phyloP scores from a whole-genome alignment of 2,888 invertebrate genomes.

The Callyntrura sp. region DNA sequence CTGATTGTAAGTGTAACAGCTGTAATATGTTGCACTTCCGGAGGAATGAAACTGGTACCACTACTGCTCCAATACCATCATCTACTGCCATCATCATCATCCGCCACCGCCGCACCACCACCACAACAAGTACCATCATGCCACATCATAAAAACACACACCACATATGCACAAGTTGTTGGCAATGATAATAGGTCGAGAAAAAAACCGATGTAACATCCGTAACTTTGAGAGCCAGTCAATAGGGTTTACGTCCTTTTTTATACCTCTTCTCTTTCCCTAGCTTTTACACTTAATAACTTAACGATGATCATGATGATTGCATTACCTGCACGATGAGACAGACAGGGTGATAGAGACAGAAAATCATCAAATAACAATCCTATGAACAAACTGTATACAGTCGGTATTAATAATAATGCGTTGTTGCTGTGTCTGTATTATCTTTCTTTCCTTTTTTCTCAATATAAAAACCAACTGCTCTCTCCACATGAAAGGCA shows the following conservation, averaged over 20 bases:
- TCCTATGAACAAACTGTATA: not conserved
- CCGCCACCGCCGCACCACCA: not conserved
- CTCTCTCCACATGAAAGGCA: not conserved
- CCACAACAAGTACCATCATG: too few relatives aligned
- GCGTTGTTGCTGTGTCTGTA: not conserved
- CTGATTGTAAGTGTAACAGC: slow-evolving; percentile 75
- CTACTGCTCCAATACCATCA: not conserved
- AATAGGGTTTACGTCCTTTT: slow-evolving; percentile 63
- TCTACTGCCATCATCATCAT: too few relatives aligned
- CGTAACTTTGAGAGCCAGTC: slow-evolving; percentile 68
- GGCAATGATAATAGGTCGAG: slow-evolving; percentile 49
- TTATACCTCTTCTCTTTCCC: slow-evolving; percentile 6
- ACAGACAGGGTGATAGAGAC: slow-evolving; percentile 9
- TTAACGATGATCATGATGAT: slow-evolving; percentile 62
- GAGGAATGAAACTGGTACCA: slow-evolving; percentile 79
- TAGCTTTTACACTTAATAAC: slow-evolving; percentile 62
- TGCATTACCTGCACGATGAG: slow-evolving; percentile 68
- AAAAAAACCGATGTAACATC: slow-evolving; percentile 59
- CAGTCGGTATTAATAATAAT: not conserved
- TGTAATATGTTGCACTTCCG: slow-evolving; percentile 83
- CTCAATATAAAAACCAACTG: not conserved
- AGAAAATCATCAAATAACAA: not conserved
- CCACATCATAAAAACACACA: too few relatives aligned
- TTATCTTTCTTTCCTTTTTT: slow-evolving; percentile 3
- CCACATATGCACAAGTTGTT: slow-evolving; percentile 33